phyloP scores from a whole-genome alignment of 2,113 vertebrate genomes.

The Epinephelus moara region DNA sequence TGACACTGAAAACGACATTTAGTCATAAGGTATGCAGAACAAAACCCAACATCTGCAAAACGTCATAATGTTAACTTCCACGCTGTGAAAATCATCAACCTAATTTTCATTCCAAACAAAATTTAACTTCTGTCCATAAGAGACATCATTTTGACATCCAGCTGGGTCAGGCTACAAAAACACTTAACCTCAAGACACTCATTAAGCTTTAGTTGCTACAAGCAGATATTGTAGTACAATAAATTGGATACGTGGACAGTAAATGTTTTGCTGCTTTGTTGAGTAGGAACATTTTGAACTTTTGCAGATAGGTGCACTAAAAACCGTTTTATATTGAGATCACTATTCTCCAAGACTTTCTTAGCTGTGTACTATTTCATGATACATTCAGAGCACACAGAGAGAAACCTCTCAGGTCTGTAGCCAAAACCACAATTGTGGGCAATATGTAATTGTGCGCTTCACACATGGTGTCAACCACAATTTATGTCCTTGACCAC shows the following conservation, averaged over 20 bases:
- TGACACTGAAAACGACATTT: too few relatives aligned
- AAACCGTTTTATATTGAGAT: neutral
- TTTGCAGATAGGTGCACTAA: neutral
- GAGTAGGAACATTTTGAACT: neutral
- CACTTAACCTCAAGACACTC: neutral
- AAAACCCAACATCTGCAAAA: too few relatives aligned
- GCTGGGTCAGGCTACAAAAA: neutral
- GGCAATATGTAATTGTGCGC: slow-evolving; percentile 82
- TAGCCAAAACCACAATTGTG: slow-evolving; percentile 69
- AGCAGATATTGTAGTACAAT: neutral
- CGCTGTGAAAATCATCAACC: too few relatives aligned
- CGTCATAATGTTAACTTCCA: too few relatives aligned
- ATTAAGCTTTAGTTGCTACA: neutral
- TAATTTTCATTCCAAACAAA: too few relatives aligned
- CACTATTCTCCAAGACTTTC: neutral
- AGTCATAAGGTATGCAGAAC: too few relatives aligned
- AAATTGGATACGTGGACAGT: neutral
- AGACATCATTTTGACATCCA: too few relatives aligned
- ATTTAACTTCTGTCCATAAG: too few relatives aligned
- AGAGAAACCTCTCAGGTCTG: slow-evolving; percentile 19
- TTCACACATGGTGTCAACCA: slow-evolving; percentile 87
- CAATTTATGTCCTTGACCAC: slow-evolving; percentile 84
- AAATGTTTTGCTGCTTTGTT: neutral
- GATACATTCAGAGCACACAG: slow-evolving; percentile 12
- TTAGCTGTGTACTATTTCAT: neutral